Evolutionary conservation across 2,888 invertebrate genomes (phyloP).

Genomic region (Orthosia gracilis): DNA sequence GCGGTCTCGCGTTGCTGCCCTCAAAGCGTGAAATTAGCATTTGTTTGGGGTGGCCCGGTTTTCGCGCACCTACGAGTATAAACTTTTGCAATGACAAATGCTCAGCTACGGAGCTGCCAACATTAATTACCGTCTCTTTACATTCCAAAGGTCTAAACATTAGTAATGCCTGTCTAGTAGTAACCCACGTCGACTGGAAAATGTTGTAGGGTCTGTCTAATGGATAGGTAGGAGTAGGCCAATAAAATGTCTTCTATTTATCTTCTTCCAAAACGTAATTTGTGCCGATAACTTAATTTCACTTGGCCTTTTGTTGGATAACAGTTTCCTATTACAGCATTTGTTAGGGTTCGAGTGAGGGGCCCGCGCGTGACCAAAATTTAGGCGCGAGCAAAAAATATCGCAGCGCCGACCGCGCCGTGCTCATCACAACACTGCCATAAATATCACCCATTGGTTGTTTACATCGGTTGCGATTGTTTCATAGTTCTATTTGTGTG

Average conservation of each 20-base stretch:
- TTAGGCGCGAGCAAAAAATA: constrained; percentile 75
- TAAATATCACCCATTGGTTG: constrained; percentile 78
- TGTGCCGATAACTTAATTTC: constrained; percentile 66
- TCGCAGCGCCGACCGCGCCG: constrained; percentile 63
- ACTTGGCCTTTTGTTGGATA: constrained; percentile 65
- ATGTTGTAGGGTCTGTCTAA: constrained; percentile 25
- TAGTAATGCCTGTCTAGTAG: constrained; percentile 39
- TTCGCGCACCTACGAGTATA: constrained; percentile 37
- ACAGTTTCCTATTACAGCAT: constrained; percentile 68
- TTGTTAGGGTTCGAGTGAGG: constrained; percentile 65
- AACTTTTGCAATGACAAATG: constrained; percentile 56
- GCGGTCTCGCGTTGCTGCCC: constrained; percentile 45
- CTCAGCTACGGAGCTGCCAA: constrained; percentile 36
- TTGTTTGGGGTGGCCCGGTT: constrained; percentile 62
- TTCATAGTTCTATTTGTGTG: constrained; percentile 66
- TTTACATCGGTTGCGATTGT: constrained; percentile 74
- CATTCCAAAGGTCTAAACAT: constrained; percentile 45
- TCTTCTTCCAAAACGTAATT: constrained; percentile 65
- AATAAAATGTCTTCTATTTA: constrained; percentile 61
- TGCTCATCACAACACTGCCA: constrained; percentile 79
- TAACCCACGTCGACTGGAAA: constrained; percentile 30
- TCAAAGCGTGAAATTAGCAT: constrained; percentile 66
- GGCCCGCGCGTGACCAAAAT: constrained; percentile 76
- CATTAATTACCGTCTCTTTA: constrained; percentile 57
- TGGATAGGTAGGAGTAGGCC: constrained; percentile 18